These are phyloP conservation scores for Tragelaphus scriptus DNA, from an alignment of 2,113 vertebrate genomes.

Conservation along the genomic window DNA sequence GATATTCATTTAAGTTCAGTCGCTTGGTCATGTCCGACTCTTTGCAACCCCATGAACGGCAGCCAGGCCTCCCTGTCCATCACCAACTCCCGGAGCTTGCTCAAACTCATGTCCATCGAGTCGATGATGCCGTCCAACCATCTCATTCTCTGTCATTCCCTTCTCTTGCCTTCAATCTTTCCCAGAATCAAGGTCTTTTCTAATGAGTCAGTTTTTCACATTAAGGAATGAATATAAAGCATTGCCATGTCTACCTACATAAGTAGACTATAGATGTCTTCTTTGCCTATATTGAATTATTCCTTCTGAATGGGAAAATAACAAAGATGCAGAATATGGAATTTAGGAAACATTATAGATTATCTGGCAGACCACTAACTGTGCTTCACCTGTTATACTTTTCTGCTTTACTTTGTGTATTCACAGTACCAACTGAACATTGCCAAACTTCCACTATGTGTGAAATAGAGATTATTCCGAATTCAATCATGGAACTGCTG, in stretches of 20 bases:
- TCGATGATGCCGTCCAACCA: neutral
- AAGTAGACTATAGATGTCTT: neutral
- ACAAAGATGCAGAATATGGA: neutral
- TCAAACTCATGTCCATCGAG: neutral
- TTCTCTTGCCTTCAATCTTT: neutral
- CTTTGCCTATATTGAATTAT: neutral
- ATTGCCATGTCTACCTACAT: neutral
- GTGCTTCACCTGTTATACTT: neutral
- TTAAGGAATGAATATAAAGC: neutral
- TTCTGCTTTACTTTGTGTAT: neutral
- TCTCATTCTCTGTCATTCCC: neutral
- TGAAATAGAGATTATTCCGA: neutral
- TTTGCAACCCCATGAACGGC: rapidly evolving
- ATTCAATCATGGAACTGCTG: neutral
- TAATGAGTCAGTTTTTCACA: neutral
- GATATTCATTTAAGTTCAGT: neutral
- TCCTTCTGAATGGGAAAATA: neutral
- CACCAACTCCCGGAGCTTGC: neutral
- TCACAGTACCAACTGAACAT: neutral
- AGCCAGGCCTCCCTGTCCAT: neutral
- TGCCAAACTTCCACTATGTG: neutral
- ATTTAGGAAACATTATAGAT: neutral
- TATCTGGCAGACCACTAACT: neutral
- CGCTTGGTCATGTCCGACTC: rapidly evolving
- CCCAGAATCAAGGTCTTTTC: neutral